phyloP scores from a whole-genome alignment of 2,888 invertebrate genomes.

The Phortica okadai region DNA sequence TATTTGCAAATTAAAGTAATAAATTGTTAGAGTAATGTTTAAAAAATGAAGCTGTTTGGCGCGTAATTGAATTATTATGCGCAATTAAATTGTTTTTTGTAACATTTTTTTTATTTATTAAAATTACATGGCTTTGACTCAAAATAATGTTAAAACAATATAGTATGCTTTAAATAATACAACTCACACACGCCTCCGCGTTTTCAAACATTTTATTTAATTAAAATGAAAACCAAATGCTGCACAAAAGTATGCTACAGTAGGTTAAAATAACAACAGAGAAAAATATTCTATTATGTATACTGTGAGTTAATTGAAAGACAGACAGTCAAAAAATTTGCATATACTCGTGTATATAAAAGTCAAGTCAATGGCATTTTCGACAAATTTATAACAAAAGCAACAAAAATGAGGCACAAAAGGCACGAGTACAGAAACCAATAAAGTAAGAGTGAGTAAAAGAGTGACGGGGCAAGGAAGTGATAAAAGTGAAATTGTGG shows the following conservation, averaged over 20 bases:
- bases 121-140: slow-evolving; percentile 48
- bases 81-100: slow-evolving; percentile 55
- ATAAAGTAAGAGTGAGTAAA: slow-evolving; percentile 30
- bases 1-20: neutral
- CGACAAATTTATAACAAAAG: slow-evolving; percentile 28
- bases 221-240: neutral
- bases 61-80: slow-evolving; percentile 70
- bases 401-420: slow-evolving; percentile 43
- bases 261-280: neutral
- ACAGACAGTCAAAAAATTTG: slow-evolving; percentile 63
- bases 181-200: neutral
- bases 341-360: slow-evolving; percentile 39
- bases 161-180: neutral
- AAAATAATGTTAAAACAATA: slow-evolving; percentile 34
- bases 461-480: slow-evolving; percentile 19
- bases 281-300: neutral
- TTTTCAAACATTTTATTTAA: slow-evolving; percentile 8
- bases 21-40: neutral
- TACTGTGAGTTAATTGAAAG: slow-evolving; percentile 61
- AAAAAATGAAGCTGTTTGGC: slow-evolving; percentile 33
- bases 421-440: slow-evolving; percentile 48
- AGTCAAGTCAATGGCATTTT: slow-evolving; percentile 16
- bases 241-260: slow-evolving; percentile 3
- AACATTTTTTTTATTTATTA: slow-evolving; percentile 51
- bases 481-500: slow-evolving; percentile 30